Evolutionary conservation across 2,113 vertebrate genomes (phyloP), one percentile per base, ranked within the genome.

Genomic region (Dicaeum eximium): DNA sequence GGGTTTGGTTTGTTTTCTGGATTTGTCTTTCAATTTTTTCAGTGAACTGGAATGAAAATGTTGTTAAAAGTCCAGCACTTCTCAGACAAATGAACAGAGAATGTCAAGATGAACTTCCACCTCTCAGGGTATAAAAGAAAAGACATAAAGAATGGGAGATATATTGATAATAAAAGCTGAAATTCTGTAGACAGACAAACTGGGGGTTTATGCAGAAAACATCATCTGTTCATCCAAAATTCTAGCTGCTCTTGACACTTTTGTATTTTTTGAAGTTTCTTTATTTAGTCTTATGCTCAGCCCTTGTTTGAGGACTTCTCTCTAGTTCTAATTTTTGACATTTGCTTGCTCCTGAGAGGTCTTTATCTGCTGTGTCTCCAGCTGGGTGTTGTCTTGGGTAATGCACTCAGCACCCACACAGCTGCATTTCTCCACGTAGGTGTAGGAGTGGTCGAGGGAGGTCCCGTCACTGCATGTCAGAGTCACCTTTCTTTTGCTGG

Each of bases 371-470:
- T 44, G 33, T 56, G 50, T 51, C 54, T 44, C 10, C 81, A 79
- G 38, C 24, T 86, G 61, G 16, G 12, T 62, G 40, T 50, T 11
- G 27, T 3, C 38, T 21, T 17, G 71, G 11, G 69, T 38, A 15
- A 47, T 3, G 44, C 98, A 98, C 10, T 28, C 88, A 33, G 67
- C 75, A 21, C 5, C 31, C 62, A 50, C 74, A 42, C 98, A 98
- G 81, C 91, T 96, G 7, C 98, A 98, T 79, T 97, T 80, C n/a
- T 98, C 97, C 62, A 97, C 95, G 2, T 97, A 94, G 35, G 67
- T 82, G 85, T 97, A 98, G 51, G 83, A 91, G 81, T 98, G 92
- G 37, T 93, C 69, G 2, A 66, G 48, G 35, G 40, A 60, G 35
- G 95, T 97, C 73, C 97, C 97, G 0, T 98, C 93, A 3, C 48